Base-by-base conservation (phyloP, 2,797 vertebrate genomes). In the Sciaenops ocellatus region DNA sequence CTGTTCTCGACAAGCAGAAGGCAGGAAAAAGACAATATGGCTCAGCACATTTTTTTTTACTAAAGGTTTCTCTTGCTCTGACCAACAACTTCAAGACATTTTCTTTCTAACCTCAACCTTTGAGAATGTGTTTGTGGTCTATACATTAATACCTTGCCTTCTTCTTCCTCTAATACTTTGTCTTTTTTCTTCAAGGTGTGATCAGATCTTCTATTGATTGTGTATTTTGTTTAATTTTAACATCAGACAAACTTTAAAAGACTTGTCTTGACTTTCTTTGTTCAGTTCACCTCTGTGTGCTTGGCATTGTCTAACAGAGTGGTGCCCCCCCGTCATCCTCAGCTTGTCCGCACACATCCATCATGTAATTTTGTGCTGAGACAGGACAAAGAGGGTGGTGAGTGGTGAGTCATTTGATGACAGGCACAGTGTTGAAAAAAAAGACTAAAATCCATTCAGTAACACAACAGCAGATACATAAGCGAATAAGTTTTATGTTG, bases 341-440 rank as follows among this genome's bases (percentile, higher is more conserved):
- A 62, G 59, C 83, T 69, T 80, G 82, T 86, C 77, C 64, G 72
- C 78, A 79, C 55, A 72, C 78, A 86, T 90, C 84, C 86, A 77
- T 90, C 76, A 61, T 62, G 38, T 61, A 69, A 85, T 86, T 77
- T 77, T 82, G 80, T 73, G 69, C 38, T 3, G 51, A 76, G 76
- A 85, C 71, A 18, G 59, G 65, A 77, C 42, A 47, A 62, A 78
- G 63, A 55, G 8, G 28, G 47, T 52, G 65, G 56, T 61, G 75
- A 83, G 61, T 28, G 48, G 55, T 85, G 83, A 84, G 64, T 86
- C 78, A 74, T 77, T 79, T 28, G 28, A 69, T n/a, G 52, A 52
- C 10, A 54, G 38, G 52, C 26, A 68, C 56, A n/a, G 20, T 50
- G 20, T n/a, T 63, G 46, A 55, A 34, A 34, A 30, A 30, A 30